Base-by-base conservation (phyloP, 2,113 vertebrate genomes). In the Dipodomys stephensi region DNA sequence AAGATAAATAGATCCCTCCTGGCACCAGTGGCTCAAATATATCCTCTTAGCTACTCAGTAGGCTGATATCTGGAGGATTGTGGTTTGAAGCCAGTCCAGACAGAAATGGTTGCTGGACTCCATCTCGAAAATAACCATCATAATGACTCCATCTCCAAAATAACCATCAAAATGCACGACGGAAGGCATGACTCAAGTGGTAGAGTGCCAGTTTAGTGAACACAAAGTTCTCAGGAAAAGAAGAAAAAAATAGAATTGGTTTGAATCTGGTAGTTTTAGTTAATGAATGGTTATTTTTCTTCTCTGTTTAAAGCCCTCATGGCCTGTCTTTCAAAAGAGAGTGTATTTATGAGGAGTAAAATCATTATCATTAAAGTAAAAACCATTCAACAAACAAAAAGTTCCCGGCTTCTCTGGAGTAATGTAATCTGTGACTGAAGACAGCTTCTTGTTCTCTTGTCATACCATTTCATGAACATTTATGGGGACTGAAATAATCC, bases 301-400 rank as follows among this genome's bases (percentile, higher is more conserved):
- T 78, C 23, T 25, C 78, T 87, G 88, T 44, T 68, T 68, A 91
- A 83, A 77, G 30, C 8, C 4, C 32, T 86, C 9, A 10, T 27
- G n/a, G 60, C 7, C 22, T 79, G 3, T 65, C 23, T 84, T 44
- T 60, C 32, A 69, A 39, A 62, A 68, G 35, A 62, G 57, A 57
- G 30, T 60, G 65, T 67, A n/a, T 74, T 4, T 46, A 67, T 83
- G 19, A 86, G 90, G 27, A 86, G 18, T 81, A 32, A 90, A 79
- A 83, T 79, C 4, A 68, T 78, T 80, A 67, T 39, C 13, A 25
- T 87, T 39, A 57, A 88, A 92, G 44, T 79, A 32, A 83, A 89
- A 81, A 82, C 67, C 0, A 71, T 30, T 67, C 78, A 76, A 89
- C 25, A 46, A 88, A 49, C 44, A 53, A 78, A 92, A 74, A 39